Percentiles rank a stretch among this genome's conserved stretches.
These are phyloP conservation scores for Heliconius cydno DNA, from an alignment of 2,888 invertebrate species.

Conservation along the genomic window DNA sequence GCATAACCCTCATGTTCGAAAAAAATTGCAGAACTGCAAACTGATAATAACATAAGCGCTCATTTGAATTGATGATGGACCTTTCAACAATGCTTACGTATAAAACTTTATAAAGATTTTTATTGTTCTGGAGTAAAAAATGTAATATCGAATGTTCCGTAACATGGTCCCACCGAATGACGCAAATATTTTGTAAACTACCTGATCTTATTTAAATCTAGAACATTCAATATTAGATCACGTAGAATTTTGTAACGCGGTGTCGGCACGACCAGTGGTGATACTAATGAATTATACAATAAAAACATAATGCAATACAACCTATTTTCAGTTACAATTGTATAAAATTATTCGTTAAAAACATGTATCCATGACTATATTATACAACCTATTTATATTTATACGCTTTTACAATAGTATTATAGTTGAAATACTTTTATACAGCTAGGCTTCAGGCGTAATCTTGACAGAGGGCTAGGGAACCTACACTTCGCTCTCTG, in stretches of 20 bases:
- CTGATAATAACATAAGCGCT: not conserved
- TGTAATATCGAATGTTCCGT: constrained; percentile 2
- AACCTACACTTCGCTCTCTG: not conserved
- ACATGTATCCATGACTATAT: not conserved
- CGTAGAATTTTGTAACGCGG: constrained; percentile 39
- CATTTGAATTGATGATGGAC: not conserved
- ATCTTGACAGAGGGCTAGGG: not conserved
- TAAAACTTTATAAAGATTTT: not conserved
- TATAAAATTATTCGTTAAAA: constrained; percentile 30
- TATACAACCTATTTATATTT: not conserved
- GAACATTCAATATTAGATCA: constrained; percentile 43
- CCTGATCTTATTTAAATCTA: constrained; percentile 41
- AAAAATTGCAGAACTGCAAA: not conserved
- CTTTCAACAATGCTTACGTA: constrained; percentile 7
- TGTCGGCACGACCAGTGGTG: constrained; percentile 40
- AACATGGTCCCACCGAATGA: constrained; percentile 36
- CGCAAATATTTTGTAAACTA: constrained; percentile 44
- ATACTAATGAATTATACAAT: constrained; percentile 41
- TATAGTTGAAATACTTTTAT: not conserved
- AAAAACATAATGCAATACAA: constrained; percentile 34
- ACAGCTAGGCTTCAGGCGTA: not conserved
- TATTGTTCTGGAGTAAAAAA: not conserved
- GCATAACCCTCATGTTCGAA: too few species aligned
- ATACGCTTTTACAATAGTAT: too few species aligned
- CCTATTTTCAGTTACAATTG: constrained; percentile 39